These are phyloP conservation scores for Eupithecia tripunctaria DNA, from an alignment of 2,888 invertebrate species.

Conservation along the genomic window DNA sequence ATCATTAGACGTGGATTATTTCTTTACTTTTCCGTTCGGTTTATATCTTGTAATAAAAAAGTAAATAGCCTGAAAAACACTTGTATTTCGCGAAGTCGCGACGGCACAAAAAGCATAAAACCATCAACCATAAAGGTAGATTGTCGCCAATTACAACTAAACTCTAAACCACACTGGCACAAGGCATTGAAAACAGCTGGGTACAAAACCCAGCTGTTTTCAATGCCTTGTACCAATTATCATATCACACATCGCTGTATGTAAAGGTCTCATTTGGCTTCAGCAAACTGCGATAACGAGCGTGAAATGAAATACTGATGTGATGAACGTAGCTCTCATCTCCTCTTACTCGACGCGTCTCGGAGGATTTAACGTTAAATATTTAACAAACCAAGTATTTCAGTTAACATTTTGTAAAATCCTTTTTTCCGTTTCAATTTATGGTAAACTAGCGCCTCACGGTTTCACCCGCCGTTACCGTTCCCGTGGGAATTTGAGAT, in stretches of 20 bases:
- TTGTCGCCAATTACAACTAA: neutral
- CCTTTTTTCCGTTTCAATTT: too few species aligned
- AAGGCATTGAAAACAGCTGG: too few species aligned
- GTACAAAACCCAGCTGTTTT: neutral
- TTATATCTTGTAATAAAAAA: too few species aligned
- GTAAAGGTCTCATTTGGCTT: conserved; percentile 11
- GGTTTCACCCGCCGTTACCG: too few species aligned
- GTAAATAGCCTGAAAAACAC: too few species aligned
- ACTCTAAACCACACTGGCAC: too few species aligned
- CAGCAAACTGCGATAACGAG: conserved; percentile 27
- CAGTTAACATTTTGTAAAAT: neutral
- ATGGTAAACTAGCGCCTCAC: too few species aligned
- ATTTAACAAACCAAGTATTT: neutral
- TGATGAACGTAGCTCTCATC: neutral
- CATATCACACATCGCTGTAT: neutral
- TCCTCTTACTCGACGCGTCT: neutral
- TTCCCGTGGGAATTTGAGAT: too few species aligned
- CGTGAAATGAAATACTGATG: conserved; percentile 48
- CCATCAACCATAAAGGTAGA: neutral
- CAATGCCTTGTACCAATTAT: neutral
- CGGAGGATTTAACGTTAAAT: conserved; percentile 7
- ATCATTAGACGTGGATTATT: too few species aligned
- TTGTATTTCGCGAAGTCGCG: too few species aligned
- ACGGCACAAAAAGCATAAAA: too few species aligned
- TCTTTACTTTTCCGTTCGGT: too few species aligned